Base-by-base conservation (phyloP, 2,113 vertebrate species). In the Oryzias celebensis region DNA sequence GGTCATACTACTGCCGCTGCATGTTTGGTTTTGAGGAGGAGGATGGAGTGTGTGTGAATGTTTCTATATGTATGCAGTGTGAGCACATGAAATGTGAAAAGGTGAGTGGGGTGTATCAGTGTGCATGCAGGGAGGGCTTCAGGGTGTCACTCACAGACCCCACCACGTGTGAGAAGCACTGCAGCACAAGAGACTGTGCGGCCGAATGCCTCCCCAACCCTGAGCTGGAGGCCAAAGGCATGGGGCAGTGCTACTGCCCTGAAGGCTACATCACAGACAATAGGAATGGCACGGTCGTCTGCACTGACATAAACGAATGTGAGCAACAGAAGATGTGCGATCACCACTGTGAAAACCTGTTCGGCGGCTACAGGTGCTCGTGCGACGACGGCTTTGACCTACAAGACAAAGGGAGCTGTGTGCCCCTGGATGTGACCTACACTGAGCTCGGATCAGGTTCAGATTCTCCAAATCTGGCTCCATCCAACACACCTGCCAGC, bases 261-360 rank as follows among this genome's bases (percentile, higher is more conserved):
- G 0, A 22, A 0, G 88, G 88, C 1, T 88, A 68, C 73, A 47
- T 90, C 5, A 0, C 2, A 1, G 71, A 87, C 65, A 0, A 0
- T 0, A 5, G 1, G 0, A 44, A 71, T 46, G 2, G 7, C 0
- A 46, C 14, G 0, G 0, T 2, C 2, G 1, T 55, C 0, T 90
- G 88, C 79, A 42, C 42, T 0, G 85, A 84, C 66, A 75, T 87
- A 0, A 0, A 86, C 3, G 85, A 90, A 7, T 88, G 87, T 22
- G 26, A 28, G 0, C 0, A 0, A 0, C 6, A 42, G 12, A 0
- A 0, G 0, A 1, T 2, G 4, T 87, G 88, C 8, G 59, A 80
- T 0, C 79, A 85, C 28, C 1, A 0, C 17, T 90, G 88, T n/a
- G 50, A 43, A 0, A 87, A 87, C 17, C 0, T 0, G 0, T 55